Base-by-base conservation (phyloP, 2,888 invertebrate species). In the Mechanitis messenoides region DNA sequence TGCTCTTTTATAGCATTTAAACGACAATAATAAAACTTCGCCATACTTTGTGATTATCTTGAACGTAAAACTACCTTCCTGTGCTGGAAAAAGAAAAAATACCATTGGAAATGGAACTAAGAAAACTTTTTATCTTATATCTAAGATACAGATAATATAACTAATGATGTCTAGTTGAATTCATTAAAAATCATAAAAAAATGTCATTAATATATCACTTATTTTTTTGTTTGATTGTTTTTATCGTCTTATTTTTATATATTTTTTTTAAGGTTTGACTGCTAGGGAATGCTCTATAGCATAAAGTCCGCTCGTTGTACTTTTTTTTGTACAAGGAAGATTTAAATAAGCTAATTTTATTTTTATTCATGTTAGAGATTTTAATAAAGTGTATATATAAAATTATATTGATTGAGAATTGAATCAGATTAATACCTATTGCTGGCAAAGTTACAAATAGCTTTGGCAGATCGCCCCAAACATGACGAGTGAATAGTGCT, bases 361-460 rank as follows among this genome's bases (percentile, higher is more conserved):
- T 20, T 20, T 20, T 20, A 20, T 20, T 20, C 20, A 1, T 20
- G 20, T 20, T 20, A 20, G 20, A 20, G 20, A 20, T 20, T 20
- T 20, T 20, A 20, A 20, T 20, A 20, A 20, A 20, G 20, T 0
- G 20, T 20, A 20, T 20, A 20, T 20, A 20, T 20, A 20, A 20
- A 20, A 20, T 20, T 50, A 46, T 58, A 62, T 56, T 46, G 31
- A 55, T 58, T 60, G 46, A n/a, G 47, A 50, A 65, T 65, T 58
- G 57, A 58, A 60, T 58, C 60, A 62, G 58, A 65, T 65, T 62
- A 62, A 58, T 55, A 47, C 47, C 20, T 20, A 20, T 20, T 60
- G 53, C 60, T 62, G 60, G 54, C 42, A 58, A 58, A 42, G 57
- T 45, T 60, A 62, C 62, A 65, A 65, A 65, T 58, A 38, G 58